These are phyloP conservation scores for Leptinotarsa juncta DNA, from an alignment of 2,888 invertebrate genomes.

Conservation along the genomic window DNA sequence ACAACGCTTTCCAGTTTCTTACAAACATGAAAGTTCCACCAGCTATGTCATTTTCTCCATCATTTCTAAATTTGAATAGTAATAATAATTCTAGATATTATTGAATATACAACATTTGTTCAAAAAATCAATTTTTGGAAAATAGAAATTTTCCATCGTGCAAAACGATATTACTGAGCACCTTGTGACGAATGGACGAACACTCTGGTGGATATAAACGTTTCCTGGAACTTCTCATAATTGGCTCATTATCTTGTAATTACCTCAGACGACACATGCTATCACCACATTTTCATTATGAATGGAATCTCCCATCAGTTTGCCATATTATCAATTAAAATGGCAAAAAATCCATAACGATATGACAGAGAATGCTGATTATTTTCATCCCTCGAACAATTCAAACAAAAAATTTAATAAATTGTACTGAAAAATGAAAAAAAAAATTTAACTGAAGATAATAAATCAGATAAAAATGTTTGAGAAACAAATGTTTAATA, in stretches of 20 bases:
- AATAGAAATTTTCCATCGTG: background rate
- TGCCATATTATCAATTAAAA: background rate
- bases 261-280: background rate
- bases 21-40: no score
- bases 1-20: no score
- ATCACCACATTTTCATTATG: background rate
- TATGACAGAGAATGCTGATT: background rate
- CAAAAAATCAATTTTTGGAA: background rate
- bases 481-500: no score
- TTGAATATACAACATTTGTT: no score
- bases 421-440: no score
- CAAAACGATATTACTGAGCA: background rate
- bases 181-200: background rate
- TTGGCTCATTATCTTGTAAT: background rate
- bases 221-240: background rate
- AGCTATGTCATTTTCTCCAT: no score
- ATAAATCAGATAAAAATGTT: no score
- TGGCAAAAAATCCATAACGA: background rate
- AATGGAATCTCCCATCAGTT: background rate
- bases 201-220: background rate
- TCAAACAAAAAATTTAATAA: background rate
- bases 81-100: no score
- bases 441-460: no score
- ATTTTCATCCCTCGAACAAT: background rate
- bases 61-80: no score